phyloP scores from a whole-genome alignment of 23 tunicate genomes.

The Phallusia fumigata region DNA sequence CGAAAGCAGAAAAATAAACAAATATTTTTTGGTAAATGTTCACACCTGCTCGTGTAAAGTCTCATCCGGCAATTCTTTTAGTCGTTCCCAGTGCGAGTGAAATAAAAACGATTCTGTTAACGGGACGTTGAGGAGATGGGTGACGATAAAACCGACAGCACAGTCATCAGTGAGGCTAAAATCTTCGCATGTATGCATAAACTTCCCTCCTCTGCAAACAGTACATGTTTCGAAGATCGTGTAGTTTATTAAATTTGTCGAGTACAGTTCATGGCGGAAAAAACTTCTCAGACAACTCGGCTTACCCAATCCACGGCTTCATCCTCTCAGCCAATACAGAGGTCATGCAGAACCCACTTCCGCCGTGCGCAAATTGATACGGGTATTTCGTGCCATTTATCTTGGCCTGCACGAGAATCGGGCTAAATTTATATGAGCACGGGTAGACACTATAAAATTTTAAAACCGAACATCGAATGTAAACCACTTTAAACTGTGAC shows the following conservation, averaged over 20 bases:
- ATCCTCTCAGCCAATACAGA: neutral
- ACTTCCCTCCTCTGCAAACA: neutral
- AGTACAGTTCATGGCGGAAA: too few species aligned
- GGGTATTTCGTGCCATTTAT: neutral
- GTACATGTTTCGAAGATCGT: neutral
- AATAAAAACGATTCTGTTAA: slow-evolving; percentile 17
- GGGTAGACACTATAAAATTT: too few species aligned
- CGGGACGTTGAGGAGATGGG: slow-evolving; percentile 12
- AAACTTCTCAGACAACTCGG: too few species aligned
- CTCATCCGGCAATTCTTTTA: neutral
- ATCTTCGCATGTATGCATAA: neutral
- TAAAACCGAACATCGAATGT: too few species aligned
- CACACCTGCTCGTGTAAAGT: neutral
- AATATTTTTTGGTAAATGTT: neutral
- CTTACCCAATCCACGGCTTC: slow-evolving; percentile 3
- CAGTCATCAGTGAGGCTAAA: slow-evolving; percentile 21
- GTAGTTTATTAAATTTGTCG: too few species aligned
- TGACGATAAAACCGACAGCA: slow-evolving; percentile 21
- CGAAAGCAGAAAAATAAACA: neutral
- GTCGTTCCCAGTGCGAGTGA: slow-evolving; percentile 33
- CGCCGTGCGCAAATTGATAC: slow-evolving; percentile 1
- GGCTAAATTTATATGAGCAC: too few species aligned
- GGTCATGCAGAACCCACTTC: slow-evolving; percentile 12
- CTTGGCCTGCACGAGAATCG: neutral
- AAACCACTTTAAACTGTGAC: too few species aligned